phyloP scores from a whole-genome alignment of 2,888 invertebrate genomes.

The Camponotus fellah region DNA sequence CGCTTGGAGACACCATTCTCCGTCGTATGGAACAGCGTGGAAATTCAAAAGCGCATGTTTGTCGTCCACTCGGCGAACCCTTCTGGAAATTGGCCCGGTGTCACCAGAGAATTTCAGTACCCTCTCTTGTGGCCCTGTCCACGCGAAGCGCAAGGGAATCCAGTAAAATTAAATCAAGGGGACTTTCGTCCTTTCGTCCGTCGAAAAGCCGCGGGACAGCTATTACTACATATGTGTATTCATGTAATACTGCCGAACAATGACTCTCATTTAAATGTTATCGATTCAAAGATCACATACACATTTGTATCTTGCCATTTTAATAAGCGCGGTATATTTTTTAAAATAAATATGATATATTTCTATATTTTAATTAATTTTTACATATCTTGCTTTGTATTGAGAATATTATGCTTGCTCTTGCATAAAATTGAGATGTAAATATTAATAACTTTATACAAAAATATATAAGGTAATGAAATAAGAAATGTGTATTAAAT shows the following conservation, averaged over 20 bases:
- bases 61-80: constrained; percentile 77
- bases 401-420: not conserved
- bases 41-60: constrained; percentile 80
- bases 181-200: constrained; percentile 53
- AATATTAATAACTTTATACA: constrained; percentile 1
- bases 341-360: not conserved
- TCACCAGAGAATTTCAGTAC: constrained; percentile 75
- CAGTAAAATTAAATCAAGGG: constrained; percentile 70
- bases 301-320: not conserved
- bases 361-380: not conserved
- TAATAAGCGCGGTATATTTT: not conserved
- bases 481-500: not conserved
- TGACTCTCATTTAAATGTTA: constrained; percentile 38
- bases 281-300: constrained; percentile 12
- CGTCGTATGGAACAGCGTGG: constrained; percentile 63
- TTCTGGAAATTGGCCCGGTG: constrained; percentile 77
- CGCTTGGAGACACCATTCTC: constrained; percentile 65
- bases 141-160: constrained; percentile 58
- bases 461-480: not conserved
- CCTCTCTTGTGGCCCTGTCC: constrained; percentile 61
- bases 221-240: constrained; percentile 43
- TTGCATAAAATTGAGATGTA: not conserved
- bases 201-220: constrained; percentile 60
- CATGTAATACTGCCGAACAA: constrained; percentile 40
- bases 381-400: not conserved